Evolutionary conservation across 2,113 vertebrate genomes (phyloP), one percentile per base, ranked within the genome.

Genomic region (Hippocampus barbouri): DNA sequence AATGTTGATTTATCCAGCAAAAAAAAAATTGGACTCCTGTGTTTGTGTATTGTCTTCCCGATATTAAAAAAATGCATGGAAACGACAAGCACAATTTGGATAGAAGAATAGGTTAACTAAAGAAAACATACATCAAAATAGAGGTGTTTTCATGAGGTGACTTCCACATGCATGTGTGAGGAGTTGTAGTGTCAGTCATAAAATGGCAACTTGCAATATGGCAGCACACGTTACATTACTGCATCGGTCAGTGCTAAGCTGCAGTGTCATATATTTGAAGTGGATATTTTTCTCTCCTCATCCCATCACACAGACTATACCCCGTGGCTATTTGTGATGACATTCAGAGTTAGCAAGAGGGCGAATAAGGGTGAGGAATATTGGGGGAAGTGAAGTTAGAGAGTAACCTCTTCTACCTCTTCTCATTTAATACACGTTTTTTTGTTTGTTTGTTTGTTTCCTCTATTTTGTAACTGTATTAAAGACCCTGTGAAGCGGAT

Each of bases 291-390:
- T 90, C 91, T 90, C 89, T 89, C 85, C 73, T 81, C 76, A 87
- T 89, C 86, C 90, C 91, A 92, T 92, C 91, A 91, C 84, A 89
- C 83, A 91, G 89, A 93, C 91, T 91, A 91, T 89, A 91, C 90
- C 92, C 92, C 85, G 90, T 89, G 92, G 93, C 92, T 91, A 89
- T 92, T 93, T 92, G 89, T 91, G 91, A 93, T 93, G 91, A 93
- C 91, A 92, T 90, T 90, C 88, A 83, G 85, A 81, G 80, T 80
- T 71, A 78, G 78, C 80, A 80, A 88, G 83, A 75, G 82, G 75
- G 38, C 9, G 76, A 84, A 79, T 73, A 71, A 72, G 73, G 73
- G 61, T 68, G 82, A 76, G 76, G 69, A 68, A 77, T 79, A 75
- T 71, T 69, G 75, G 62, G 76, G 82, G 84, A 45, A 45, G 43